Conservation (phyloP, 2,797 vertebrate species). For the Gobionotothen gibberifrons region DNA sequence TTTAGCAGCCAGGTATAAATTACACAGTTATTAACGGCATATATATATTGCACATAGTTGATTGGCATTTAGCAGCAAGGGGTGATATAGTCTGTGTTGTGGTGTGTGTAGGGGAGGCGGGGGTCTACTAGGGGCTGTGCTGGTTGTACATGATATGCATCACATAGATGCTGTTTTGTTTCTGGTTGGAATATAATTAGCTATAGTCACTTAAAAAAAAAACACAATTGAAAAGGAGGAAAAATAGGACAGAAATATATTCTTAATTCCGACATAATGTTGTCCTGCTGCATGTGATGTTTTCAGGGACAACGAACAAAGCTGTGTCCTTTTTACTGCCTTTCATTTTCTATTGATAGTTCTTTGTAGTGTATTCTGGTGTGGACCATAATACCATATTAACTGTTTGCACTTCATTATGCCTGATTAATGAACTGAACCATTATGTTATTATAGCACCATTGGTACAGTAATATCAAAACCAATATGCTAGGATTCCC, state of each 20-base stretch:
- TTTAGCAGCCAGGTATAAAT: no score
- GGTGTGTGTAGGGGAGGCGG: no score
- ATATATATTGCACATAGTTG: no score
- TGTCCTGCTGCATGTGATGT: neutral
- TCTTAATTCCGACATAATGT: neutral
- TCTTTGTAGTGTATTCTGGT: neutral
- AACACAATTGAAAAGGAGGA: no score
- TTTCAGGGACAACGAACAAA: neutral
- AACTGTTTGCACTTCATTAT: conserved; percentile 1
- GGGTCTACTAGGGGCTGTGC: no score
- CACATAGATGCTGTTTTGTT: neutral
- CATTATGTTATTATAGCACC: neutral
- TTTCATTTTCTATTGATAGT: neutral
- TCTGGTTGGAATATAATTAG: neutral
- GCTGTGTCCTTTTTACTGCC: neutral
- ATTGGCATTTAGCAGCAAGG: no score
- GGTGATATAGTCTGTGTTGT: no score
- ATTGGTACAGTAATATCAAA: neutral
- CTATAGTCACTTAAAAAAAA: neutral
- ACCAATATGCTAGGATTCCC: neutral
- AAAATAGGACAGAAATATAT: neutral
- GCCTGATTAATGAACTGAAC: neutral
- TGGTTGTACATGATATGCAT: no score
- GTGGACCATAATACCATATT: neutral
- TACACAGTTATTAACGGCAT: no score